Evolutionary conservation across 2,113 vertebrate species (phyloP), one percentile per base, ranked within the genome.

Genomic region (Varanus komodoensis): DNA sequence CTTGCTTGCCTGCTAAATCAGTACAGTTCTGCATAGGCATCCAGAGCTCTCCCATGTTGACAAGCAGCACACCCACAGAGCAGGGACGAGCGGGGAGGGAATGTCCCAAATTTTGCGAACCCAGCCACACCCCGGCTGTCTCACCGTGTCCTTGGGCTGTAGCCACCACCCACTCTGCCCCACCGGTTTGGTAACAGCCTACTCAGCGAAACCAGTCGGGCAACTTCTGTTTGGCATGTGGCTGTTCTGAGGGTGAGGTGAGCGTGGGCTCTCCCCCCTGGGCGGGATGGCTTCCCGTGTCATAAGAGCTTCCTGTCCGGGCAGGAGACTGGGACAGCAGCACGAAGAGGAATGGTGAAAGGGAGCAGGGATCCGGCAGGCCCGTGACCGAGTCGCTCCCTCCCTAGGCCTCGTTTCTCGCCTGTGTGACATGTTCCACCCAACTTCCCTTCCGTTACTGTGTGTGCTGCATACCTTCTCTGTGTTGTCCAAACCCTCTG

Each of bases 361-460:
- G 80, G 77, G 92, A 92, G 93, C 4, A 85, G 90, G 2, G 0
- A 15, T 38, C 79, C 0, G 32, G 15, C 14, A 1, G 25, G 0
- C 0, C 64, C 48, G 69, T 29, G 44, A 93, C 92, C 87, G 87
- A 93, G 93, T 92, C 92, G 90, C 90, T 94, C 93, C 94, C 92
- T 94, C 92, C 38, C 95, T 93, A 94, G 94, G 95, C 86, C 86
- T 92, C 79, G 73, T 38, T 89, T 89, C 61, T 52, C 9, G 27
- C 78, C 78, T 8, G 73, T 27, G 78, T 29, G 19, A 25, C 44
- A 78, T 25, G 67, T 82, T 82, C 50, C 25, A 12, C 23, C 23
- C 1, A 29, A 32, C 32, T 54, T 50, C 32, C 32, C 54, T 77
- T 54, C 54, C 12, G 12, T 71, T 73, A 71, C 7, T 68, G 12